Evolutionary conservation across 2,797 vertebrate genomes (phyloP).

Genomic region (Lindbergichthys nudifrons): DNA sequence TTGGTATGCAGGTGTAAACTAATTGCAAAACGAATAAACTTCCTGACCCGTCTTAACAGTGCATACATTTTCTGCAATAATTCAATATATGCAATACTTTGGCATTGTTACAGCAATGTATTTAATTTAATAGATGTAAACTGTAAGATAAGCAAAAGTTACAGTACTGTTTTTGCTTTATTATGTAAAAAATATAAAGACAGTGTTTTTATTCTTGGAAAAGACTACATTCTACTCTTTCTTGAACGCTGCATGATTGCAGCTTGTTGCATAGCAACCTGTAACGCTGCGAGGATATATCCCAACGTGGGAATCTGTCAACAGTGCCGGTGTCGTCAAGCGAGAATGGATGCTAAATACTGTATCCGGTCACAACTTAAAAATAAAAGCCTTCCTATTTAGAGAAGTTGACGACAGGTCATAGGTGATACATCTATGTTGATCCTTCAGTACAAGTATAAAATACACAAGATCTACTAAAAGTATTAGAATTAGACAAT

Average conservation of each 20-base stretch:
- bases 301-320: slow-evolving; percentile 46
- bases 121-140: too few relatives aligned
- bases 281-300: slow-evolving; percentile 25
- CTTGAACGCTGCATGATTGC: background rate
- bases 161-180: background rate
- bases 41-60: too few relatives aligned
- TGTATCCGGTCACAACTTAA: background rate
- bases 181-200: background rate
- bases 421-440: background rate
- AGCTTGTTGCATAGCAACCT: slow-evolving; percentile 57
- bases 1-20: too few relatives aligned
- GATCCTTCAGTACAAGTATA: background rate
- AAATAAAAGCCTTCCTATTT: slow-evolving; percentile 15
- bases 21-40: too few relatives aligned
- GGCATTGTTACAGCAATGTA: too few relatives aligned
- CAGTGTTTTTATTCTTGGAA: background rate
- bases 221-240: background rate
- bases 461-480: background rate
- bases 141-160: too few relatives aligned
- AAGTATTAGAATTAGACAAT: background rate
- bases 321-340: background rate
- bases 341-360: rapidly evolving
- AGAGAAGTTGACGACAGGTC: too few relatives aligned
- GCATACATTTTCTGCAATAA: too few relatives aligned
- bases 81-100: too few relatives aligned